Evolutionary conservation across 2,888 invertebrate species (phyloP).

Genomic region (Silvanus unidentatus): DNA sequence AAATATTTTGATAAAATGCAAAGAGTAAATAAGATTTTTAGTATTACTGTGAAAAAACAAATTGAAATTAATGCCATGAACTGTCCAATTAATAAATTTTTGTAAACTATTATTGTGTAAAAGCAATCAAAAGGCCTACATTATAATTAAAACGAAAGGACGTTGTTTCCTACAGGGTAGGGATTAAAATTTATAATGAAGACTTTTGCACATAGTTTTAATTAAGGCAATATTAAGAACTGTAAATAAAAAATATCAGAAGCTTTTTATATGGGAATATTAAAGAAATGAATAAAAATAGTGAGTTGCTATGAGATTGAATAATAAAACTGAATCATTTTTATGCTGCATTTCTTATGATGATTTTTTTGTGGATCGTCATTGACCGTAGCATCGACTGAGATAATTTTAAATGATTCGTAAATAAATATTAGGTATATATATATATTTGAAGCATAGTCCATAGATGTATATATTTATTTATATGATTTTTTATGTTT

Average conservation of each 20-base stretch:
- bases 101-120: constrained; percentile 28
- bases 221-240: constrained; percentile 40
- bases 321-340: constrained; percentile 19
- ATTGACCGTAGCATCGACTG: constrained; percentile 30
- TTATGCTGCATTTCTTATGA: constrained; percentile 37
- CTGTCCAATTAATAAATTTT: constrained; percentile 29
- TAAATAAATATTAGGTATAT: constrained; percentile 24
- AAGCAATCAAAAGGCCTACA: constrained; percentile 45
- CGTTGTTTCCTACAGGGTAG: constrained; percentile 39
- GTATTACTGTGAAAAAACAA: not conserved
- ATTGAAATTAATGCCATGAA: constrained; percentile 37
- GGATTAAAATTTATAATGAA: constrained; percentile 7
- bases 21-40: constrained; percentile 7
- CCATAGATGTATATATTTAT: constrained; percentile 40
- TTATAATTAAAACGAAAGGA: constrained; percentile 17
- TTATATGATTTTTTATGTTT: constrained; percentile 34
- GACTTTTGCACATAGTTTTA: constrained; percentile 36
- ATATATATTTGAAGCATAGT: constrained; percentile 10
- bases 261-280: constrained; percentile 46
- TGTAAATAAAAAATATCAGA: constrained; percentile 46
- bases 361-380: constrained; percentile 23
- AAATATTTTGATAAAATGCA: constrained; percentile 11
- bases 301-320: constrained; percentile 27
- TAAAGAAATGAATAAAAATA: constrained; percentile 15
- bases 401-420: constrained; percentile 25